Evolutionary conservation across 2,797 vertebrate genomes (phyloP).

Genomic region (Chaunax sp.): DNA sequence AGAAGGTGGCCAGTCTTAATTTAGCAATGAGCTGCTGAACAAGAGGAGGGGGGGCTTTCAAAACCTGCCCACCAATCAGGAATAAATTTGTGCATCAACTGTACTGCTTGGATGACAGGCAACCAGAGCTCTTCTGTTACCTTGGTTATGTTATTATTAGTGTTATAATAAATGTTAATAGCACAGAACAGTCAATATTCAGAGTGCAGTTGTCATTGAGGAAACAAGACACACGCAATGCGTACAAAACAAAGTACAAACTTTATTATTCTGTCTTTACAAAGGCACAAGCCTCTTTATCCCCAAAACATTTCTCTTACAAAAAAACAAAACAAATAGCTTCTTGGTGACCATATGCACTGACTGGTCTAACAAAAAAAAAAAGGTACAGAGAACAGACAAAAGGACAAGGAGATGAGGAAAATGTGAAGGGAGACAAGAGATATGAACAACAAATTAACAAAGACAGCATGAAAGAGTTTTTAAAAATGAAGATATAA

Average conservation of each 20-base stretch:
- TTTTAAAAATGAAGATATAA: slow-evolving; percentile 33
- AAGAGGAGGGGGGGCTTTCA: slow-evolving; percentile 9
- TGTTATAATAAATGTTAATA: background rate
- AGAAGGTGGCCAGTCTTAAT: slow-evolving; percentile 55
- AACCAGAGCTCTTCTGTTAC: slow-evolving; percentile 26
- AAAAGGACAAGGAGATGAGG: slow-evolving; percentile 40
- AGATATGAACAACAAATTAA: slow-evolving; percentile 46
- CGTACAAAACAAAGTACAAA: slow-evolving; percentile 99
- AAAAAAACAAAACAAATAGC: slow-evolving; percentile 92
- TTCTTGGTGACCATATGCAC: slow-evolving; percentile 92
- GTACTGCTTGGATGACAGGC: slow-evolving; percentile 20
- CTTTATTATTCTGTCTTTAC: slow-evolving; percentile 99
- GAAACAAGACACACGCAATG: slow-evolving; percentile 24
- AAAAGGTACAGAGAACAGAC: slow-evolving; percentile 64
- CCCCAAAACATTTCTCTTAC: slow-evolving; percentile 84
- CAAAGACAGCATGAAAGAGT: slow-evolving; percentile 44
- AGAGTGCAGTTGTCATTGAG: slow-evolving; percentile 12
- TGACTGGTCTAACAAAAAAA: slow-evolving; percentile 68
- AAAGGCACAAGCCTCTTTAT: slow-evolving; percentile 97
- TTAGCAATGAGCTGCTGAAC: slow-evolving; percentile 62
- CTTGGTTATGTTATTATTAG: slow-evolving; percentile 11
- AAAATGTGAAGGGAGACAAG: slow-evolving; percentile 62
- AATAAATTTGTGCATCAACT: slow-evolving; percentile 57
- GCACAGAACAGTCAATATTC: too few species aligned
- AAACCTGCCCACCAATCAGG: slow-evolving; percentile 53